Base-by-base conservation (phyloP, 2,797 vertebrate species). In the Gadopsis marmoratus region DNA sequence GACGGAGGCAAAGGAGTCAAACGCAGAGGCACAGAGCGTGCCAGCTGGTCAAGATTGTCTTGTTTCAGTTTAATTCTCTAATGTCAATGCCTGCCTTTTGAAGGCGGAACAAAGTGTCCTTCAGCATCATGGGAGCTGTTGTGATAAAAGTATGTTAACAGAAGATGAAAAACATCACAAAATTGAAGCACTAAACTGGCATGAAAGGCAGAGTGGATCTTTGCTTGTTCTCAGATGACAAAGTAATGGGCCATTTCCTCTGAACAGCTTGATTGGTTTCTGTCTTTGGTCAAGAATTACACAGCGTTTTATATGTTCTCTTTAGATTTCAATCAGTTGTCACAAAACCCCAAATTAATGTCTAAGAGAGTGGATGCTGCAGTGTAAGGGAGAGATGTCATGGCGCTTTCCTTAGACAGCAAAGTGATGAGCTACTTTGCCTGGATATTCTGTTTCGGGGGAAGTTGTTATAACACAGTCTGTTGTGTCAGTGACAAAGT, bases 211-310 rank as follows among this genome's bases (percentile, higher is more conserved):
- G 53, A 65, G n/a, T 23, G 41, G 39, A 55, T 33, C 7, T n/a
- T 56, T 70, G 17, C n/a, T 63, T 76, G 59, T 43, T 71, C 59
- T 47, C n/a, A 23, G 7, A 63, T 47, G 23, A 79, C 65, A 62
- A 64, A 64, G 5, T 66, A 70, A 85, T 61, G 53, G 74, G 21
- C 23, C 48, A 16, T 70, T 85, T 79, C 56, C 43, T 81, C 70
- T 66, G 37, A 70, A 59, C 68, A 50, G 31, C 56, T 53, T 67
- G 35, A 78, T 74, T 71, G 51, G 12, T 62, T 48, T 67, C 48
- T 72, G 26, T 37, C 13, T 71, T 67, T 76, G 67, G 53, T 62
- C 8, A n/a, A 35, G 43, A 67, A 59, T 62, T 12, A 64, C n/a
- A 54, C 17, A 17, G 16, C 64, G 21, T 37, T 43, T 1, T 5